Evolutionary conservation across 2,113 vertebrate species (phyloP).

Genomic region (Heteronetta atricapilla): DNA sequence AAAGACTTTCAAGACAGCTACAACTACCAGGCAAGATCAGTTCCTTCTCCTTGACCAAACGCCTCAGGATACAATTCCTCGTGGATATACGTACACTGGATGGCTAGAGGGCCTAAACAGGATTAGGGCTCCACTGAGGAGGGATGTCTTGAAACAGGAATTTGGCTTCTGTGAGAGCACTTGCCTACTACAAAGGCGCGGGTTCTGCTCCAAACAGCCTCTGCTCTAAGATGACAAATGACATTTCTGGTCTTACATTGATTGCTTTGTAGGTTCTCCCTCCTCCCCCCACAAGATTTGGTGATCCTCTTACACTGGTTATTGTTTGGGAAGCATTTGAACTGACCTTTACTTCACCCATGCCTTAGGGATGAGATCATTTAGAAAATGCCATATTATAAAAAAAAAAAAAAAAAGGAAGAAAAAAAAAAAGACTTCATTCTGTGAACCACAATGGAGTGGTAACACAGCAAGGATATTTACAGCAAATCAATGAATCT

Average conservation of each 20-base stretch:
- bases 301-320: conserved; percentile 27
- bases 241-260: background rate
- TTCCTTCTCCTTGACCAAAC: background rate
- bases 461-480: background rate
- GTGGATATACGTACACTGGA: background rate
- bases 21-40: background rate
- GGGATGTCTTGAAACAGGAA: background rate
- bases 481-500: conserved; percentile 46
- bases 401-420: background rate
- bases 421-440: background rate
- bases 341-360: conserved; percentile 43
- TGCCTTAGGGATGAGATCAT: conserved; percentile 45
- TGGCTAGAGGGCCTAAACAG: background rate
- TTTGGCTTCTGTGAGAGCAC: background rate
- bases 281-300: background rate
- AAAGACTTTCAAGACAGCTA: background rate
- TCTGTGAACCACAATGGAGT: conserved; percentile 21
- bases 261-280: background rate
- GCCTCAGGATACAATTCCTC: background rate
- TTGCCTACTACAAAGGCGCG: rapidly evolving
- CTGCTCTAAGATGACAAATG: background rate
- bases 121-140: background rate
- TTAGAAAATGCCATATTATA: conserved; percentile 21
- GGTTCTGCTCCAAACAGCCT: background rate
- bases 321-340: conserved; percentile 38